Evolutionary conservation across 2,888 invertebrate species (phyloP).

Genomic region (Octodonta nipae): DNA sequence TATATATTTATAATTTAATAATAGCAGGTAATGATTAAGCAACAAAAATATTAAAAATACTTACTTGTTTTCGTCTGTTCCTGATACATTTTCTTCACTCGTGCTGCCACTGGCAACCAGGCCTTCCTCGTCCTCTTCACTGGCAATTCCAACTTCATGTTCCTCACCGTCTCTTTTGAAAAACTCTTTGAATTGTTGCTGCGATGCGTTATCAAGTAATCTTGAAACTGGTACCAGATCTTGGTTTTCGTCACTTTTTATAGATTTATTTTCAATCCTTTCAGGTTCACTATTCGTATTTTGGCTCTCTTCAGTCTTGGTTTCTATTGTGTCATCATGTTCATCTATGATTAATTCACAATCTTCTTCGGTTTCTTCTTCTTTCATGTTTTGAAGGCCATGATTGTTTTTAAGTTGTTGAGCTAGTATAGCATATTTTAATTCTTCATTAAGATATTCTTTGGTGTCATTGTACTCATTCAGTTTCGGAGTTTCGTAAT

Average conservation of each 20-base stretch:
- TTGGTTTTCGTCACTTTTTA: slow-evolving; percentile 38
- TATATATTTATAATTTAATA: too few species aligned
- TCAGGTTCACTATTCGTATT: slow-evolving; percentile 20
- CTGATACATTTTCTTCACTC: slow-evolving; percentile 71
- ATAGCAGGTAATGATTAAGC: slow-evolving; percentile 1
- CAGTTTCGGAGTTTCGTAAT: slow-evolving; percentile 26
- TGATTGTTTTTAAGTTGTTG: slow-evolving; percentile 48
- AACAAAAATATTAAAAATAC: slow-evolving; percentile 19
- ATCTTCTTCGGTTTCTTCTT: slow-evolving; percentile 50
- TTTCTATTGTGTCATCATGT: slow-evolving; percentile 34
- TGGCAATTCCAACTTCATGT: slow-evolving; percentile 29
- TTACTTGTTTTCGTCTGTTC: slow-evolving; percentile 68
- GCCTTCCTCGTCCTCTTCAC: slow-evolving; percentile 65
- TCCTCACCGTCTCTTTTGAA: slow-evolving; percentile 44
- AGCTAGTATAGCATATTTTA: slow-evolving; percentile 64
- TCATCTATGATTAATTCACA: slow-evolving; percentile 54
- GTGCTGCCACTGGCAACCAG: slow-evolving; percentile 64
- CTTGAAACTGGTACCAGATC: slow-evolving; percentile 69
- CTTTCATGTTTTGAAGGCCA: slow-evolving; percentile 25
- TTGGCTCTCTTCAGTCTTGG: slow-evolving; percentile 17
- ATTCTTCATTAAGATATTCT: slow-evolving; percentile 45
- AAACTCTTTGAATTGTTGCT: slow-evolving; percentile 50
- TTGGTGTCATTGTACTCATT: slow-evolving; percentile 24
- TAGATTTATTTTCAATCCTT: slow-evolving; percentile 17
- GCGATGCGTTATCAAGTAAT: slow-evolving; percentile 60